Base-by-base conservation (phyloP, 2,888 invertebrate species). In the Sesia apiformis region DNA sequence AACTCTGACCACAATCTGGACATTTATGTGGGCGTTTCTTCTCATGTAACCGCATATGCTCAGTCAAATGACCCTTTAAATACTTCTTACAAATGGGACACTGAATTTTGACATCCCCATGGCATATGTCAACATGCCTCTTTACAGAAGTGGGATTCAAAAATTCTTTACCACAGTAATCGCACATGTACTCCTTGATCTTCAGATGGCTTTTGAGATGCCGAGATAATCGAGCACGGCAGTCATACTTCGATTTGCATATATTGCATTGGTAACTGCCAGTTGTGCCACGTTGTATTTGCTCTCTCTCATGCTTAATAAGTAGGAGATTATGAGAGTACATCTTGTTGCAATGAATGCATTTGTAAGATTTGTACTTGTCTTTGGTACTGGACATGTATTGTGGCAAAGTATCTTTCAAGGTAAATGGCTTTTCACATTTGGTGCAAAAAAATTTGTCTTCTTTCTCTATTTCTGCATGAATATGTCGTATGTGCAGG, bases 51-150 rank as follows among this genome's bases (percentile, higher is more conserved):
- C 96, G 91, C 93, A 96, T 93, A 72, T 96, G 96, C 67, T 95
- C 95, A 23, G 94, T 92, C 60, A 96, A 83, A 73, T 96, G 96
- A 0, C 96, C 95, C 70, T 95, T 95, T 59, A 96, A 91, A 51
- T 92, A 92, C 70, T 96, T 95, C 66, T 94, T 93, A 74, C 96
- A 97, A 56, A 96, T 92, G 3, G 93, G 92, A 76, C 96, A 97
- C 61, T 94, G 92, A 66, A 95, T 94, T 39, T 94, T 93, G 61
- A 93, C 93, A 55, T 95, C 95, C 40, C 91, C 92, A 67, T 96
- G 96, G 63, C 92, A 92, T 65, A 95, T 93, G 64, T 93, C 92
- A 40, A 96, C 86, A 74, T 96, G 96, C 59, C 95, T 93, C 63
- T 92, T 92, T 61, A 96, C 80, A 0, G 94, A 94, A 70, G 95